phyloP scores from a whole-genome alignment of 1,140 invertebrate genomes.

The Rhyacophila brunnea region DNA sequence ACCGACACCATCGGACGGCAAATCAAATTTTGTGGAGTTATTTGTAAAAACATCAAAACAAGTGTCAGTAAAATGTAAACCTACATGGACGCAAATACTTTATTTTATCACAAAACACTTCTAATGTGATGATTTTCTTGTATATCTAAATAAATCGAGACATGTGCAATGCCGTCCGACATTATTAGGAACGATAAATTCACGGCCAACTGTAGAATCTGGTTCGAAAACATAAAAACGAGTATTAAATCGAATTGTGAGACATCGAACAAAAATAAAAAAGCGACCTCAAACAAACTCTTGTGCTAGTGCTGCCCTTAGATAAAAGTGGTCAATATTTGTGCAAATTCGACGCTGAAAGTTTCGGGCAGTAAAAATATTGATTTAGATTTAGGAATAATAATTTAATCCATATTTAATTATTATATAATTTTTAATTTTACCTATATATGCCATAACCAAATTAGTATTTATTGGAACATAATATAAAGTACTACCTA shows the following conservation, averaged over 20 bases:
- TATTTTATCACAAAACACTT: conserved; percentile 19
- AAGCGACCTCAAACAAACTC: neutral
- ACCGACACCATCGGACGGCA: conserved; percentile 18
- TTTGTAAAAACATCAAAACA: conserved; percentile 5
- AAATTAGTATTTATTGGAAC: too few species aligned
- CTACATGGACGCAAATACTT: neutral
- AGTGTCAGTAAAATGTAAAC: conserved; percentile 1
- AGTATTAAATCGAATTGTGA: conserved; percentile 2
- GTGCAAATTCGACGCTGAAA: too few species aligned
- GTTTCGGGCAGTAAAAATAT: conserved; percentile 3
- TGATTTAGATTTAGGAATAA: conserved; percentile 8
- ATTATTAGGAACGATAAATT: conserved; percentile 19
- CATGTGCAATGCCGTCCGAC: conserved; percentile 19
- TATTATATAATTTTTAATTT: too few species aligned
- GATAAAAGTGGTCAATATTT: too few species aligned
- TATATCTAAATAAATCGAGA: conserved; percentile 22
- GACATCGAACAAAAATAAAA: conserved; percentile 3
- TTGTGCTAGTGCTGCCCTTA: too few species aligned
- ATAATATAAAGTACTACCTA: too few species aligned
- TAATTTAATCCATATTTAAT: too few species aligned
- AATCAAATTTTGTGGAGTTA: conserved; percentile 4
- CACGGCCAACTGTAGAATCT: conserved; percentile 25
- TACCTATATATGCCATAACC: too few species aligned
- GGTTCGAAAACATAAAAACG: conserved; percentile 27
- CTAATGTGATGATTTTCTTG: conserved; percentile 2